These are phyloP conservation scores for Lateolabrax maculatus DNA, from an alignment of 2,797 vertebrate genomes.

Conservation along the genomic window DNA sequence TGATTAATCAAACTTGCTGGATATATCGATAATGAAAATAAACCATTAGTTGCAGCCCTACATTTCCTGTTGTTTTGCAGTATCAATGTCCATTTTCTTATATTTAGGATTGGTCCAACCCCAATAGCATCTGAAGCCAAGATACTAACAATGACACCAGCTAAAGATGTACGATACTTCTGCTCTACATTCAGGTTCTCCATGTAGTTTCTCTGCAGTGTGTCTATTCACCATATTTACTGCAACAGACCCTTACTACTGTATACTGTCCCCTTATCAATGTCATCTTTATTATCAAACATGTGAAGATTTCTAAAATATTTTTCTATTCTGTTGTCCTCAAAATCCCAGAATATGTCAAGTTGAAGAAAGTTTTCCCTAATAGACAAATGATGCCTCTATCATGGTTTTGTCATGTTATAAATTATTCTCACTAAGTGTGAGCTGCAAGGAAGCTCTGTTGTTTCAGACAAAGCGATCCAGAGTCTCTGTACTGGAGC, in stretches of 20 bases:
- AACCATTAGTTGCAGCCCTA: background rate
- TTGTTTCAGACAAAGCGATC: constrained; percentile 47
- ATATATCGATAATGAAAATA: background rate
- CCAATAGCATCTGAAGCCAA: too few species aligned
- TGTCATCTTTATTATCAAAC: background rate
- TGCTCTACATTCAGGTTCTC: too few species aligned
- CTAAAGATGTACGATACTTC: too few species aligned
- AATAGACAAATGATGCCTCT: constrained; percentile 23
- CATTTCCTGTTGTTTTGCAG: too few species aligned
- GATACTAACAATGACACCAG: too few species aligned
- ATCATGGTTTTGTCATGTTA: constrained; percentile 35
- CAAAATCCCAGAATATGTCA: background rate
- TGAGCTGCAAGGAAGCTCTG: constrained; percentile 46
- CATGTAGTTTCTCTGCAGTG: background rate
- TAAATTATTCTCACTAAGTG: constrained; percentile 33
- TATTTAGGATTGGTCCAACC: too few species aligned
- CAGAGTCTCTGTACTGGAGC: constrained; percentile 44
- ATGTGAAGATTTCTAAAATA: background rate
- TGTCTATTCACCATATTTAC: background rate
- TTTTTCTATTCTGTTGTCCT: background rate
- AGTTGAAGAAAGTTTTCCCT: background rate
- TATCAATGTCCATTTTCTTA: too few species aligned
- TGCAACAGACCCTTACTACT: background rate
- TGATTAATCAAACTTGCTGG: background rate
- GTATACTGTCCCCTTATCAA: background rate